phyloP scores from a whole-genome alignment of 2,888 invertebrate species.

The Schizotus pectinicornis region DNA sequence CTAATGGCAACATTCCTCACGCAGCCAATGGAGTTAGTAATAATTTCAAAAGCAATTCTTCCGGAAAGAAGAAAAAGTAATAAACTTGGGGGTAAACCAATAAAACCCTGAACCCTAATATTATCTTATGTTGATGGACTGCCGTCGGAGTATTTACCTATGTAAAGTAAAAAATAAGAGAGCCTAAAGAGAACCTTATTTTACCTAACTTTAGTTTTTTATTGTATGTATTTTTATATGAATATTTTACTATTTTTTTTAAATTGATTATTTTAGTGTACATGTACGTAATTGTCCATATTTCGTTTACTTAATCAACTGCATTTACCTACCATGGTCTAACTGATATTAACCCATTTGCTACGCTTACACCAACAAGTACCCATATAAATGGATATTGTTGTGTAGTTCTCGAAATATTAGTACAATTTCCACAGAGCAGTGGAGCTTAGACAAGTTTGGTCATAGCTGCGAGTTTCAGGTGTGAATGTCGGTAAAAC shows the following conservation, averaged over 20 bases:
- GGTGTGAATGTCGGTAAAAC: not conserved
- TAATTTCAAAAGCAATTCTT: conserved; percentile 39
- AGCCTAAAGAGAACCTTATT: conserved; percentile 10
- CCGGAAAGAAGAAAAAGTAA: conserved; percentile 50
- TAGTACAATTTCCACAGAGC: not conserved
- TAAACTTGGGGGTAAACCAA: conserved; percentile 10
- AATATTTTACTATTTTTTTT: not conserved
- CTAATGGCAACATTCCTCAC: conserved; percentile 54
- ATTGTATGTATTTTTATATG: conserved; percentile 14
- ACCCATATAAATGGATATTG: not conserved
- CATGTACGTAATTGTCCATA: too few relatives aligned
- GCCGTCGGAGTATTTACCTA: conserved; percentile 26
- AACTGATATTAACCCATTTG: conserved; percentile 7
- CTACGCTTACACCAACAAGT: not conserved
- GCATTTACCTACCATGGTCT: not conserved
- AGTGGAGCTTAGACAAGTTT: not conserved
- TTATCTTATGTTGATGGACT: conserved; percentile 28
- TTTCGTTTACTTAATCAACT: too few relatives aligned
- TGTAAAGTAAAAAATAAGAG: not conserved
- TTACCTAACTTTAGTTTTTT: conserved; percentile 20
- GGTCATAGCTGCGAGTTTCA: not conserved
- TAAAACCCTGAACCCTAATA: conserved; percentile 24
- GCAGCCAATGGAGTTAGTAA: conserved; percentile 42
- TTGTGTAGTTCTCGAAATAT: not conserved
- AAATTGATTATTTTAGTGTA: not conserved